A percentile compares a stretch with the other conserved stretches of the same genome.
Evolutionary conservation across 2,888 invertebrate species (phyloP).

Genomic region (Plusia festucae): DNA sequence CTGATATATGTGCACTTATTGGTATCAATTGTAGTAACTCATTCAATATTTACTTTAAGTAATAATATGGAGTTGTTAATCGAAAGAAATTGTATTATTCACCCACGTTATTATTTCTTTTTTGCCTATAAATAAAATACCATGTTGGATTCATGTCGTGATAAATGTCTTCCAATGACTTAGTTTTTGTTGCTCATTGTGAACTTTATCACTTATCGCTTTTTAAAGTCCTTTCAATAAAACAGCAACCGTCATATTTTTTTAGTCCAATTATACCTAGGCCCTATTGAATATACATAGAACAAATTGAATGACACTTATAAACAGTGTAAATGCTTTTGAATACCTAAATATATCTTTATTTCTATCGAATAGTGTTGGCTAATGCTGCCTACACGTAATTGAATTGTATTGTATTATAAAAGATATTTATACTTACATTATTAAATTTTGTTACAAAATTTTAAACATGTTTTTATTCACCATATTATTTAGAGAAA

Average conservation of each 20-base stretch:
- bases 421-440: slow-evolving; percentile 71
- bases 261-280: slow-evolving; percentile 6
- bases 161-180: slow-evolving; percentile 45
- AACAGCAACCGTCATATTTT: slow-evolving; percentile 2
- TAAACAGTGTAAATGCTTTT: slow-evolving; percentile 6
- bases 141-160: not conserved
- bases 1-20: slow-evolving; percentile 29
- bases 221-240: not conserved
- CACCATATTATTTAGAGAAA: not conserved
- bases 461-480: slow-evolving; percentile 29
- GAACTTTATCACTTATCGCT: slow-evolving; percentile 7
- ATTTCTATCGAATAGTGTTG: slow-evolving; percentile 22
- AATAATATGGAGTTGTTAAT: slow-evolving; percentile 12
- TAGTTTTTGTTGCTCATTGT: not conserved
- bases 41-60: not conserved
- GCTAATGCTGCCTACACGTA: slow-evolving; percentile 19
- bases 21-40: slow-evolving; percentile 9
- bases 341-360: slow-evolving; percentile 9
- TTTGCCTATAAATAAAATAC: not conserved
- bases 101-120: slow-evolving; percentile 6
- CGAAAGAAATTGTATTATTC: slow-evolving; percentile 24
- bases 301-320: slow-evolving; percentile 24
- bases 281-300: slow-evolving; percentile 6
- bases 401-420: slow-evolving; percentile 63
- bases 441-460: slow-evolving; percentile 77